phyloP scores from a whole-genome alignment of 2,888 invertebrate species.

The Amphipoea oculea region DNA sequence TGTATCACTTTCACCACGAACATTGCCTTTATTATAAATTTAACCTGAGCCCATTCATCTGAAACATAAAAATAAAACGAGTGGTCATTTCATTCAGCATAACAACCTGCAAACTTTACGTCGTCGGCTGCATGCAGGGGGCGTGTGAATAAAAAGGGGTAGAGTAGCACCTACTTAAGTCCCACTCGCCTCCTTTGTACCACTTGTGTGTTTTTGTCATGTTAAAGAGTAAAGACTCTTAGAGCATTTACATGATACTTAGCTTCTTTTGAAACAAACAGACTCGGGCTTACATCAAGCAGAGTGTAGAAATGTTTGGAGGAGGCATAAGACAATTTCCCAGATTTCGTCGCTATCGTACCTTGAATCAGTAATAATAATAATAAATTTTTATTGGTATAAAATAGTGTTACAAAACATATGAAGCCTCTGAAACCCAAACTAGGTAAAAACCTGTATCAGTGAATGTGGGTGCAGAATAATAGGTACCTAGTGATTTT shows the following conservation, averaged over 20 bases:
- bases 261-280: slow-evolving; percentile 50
- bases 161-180: slow-evolving; percentile 62
- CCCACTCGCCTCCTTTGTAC: slow-evolving; percentile 57
- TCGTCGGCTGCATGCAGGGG: slow-evolving; percentile 30
- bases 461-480: background rate
- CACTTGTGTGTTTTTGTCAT: slow-evolving; percentile 58
- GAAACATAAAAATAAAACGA: slow-evolving; percentile 16
- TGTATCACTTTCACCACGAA: slow-evolving; percentile 12
- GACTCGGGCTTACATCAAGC: slow-evolving; percentile 13
- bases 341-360: background rate
- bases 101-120: slow-evolving; percentile 35
- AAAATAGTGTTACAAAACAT: no score
- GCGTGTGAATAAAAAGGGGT: slow-evolving; percentile 48
- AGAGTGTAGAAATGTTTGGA: slow-evolving; percentile 13
- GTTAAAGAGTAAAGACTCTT: slow-evolving; percentile 55
- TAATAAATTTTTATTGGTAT: no score
- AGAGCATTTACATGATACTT: slow-evolving; percentile 57
- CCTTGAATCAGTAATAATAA: background rate
- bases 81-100: slow-evolving; percentile 41
- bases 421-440: no score
- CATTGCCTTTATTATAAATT: slow-evolving; percentile 12
- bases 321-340: background rate
- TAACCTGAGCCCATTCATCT: slow-evolving; percentile 8
- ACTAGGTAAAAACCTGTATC: no score
- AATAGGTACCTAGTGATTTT: background rate